Conservation (phyloP, 2,888 invertebrate species). For the Orthosia gothica region DNA sequence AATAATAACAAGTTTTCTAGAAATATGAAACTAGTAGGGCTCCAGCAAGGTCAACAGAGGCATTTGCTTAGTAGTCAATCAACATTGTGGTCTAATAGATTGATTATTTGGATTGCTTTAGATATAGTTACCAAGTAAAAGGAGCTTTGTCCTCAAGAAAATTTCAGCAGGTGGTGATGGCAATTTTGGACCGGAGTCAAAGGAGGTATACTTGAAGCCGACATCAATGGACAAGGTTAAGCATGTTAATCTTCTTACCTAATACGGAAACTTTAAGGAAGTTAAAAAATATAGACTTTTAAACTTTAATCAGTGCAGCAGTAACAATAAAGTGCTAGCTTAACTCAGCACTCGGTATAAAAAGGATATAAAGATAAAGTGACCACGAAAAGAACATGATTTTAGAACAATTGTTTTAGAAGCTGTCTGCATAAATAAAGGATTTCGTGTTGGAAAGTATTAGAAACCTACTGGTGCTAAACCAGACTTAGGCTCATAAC, state of each 20-base stretch:
- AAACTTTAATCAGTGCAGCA: conserved; percentile 22
- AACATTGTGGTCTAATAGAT: too few relatives aligned
- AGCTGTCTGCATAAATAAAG: conserved; percentile 60
- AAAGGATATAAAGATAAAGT: conserved; percentile 49
- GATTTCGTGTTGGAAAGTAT: conserved; percentile 61
- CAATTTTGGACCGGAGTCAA: too few relatives aligned
- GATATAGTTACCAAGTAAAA: too few relatives aligned
- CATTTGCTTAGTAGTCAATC: not conserved
- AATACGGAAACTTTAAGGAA: not conserved
- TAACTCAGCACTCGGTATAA: conserved; percentile 33
- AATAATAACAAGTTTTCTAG: conserved; percentile 5
- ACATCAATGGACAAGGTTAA: too few relatives aligned
- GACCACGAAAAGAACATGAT: conserved; percentile 58
- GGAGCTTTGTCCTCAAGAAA: too few relatives aligned
- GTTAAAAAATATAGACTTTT: not conserved
- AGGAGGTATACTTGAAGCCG: too few relatives aligned
- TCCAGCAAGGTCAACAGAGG: too few relatives aligned
- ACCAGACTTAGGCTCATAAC: conserved; percentile 58
- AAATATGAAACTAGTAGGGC: not conserved
- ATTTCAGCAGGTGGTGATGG: too few relatives aligned
- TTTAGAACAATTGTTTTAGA: conserved; percentile 58
- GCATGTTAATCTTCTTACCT: not conserved
- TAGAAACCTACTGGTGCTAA: conserved; percentile 60
- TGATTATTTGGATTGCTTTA: not conserved
- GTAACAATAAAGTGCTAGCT: conserved; percentile 14